These are phyloP conservation scores for Odontesthes bonariensis DNA, from an alignment of 2,113 vertebrate species.

Conservation along the genomic window DNA sequence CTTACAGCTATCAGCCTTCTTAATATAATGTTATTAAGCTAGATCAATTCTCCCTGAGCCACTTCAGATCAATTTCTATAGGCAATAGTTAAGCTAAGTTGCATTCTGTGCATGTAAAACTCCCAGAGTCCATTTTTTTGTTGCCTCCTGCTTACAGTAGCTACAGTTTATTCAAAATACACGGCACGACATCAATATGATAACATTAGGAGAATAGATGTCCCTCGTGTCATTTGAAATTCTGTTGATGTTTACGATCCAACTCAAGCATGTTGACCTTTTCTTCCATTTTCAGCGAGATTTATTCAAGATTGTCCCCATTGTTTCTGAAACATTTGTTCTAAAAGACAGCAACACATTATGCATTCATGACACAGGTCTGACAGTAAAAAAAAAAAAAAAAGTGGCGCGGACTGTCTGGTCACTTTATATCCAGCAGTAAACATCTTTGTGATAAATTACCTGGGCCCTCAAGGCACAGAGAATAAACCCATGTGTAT, in stretches of 20 bases:
- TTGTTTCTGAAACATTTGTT: slow-evolving; percentile 11
- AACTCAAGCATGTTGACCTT: background rate
- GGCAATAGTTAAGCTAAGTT: too few species aligned
- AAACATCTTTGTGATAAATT: slow-evolving; percentile 43
- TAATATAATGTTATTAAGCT: too few species aligned
- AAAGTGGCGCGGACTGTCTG: slow-evolving; percentile 8
- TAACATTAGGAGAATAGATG: background rate
- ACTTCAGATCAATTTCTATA: background rate
- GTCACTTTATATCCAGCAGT: slow-evolving; percentile 35
- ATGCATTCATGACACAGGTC: slow-evolving; percentile 32
- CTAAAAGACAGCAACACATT: slow-evolving; percentile 16
- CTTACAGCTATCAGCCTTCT: too few species aligned
- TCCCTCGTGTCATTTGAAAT: too few species aligned
- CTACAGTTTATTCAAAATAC: background rate
- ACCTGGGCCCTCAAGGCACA: background rate
- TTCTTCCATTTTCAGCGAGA: background rate
- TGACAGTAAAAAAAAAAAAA: slow-evolving; percentile 13
- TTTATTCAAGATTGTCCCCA: slow-evolving; percentile 7
- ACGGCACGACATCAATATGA: background rate
- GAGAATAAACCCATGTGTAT: slow-evolving; percentile 16
- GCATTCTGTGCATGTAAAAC: background rate
- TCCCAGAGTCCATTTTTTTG: too few species aligned
- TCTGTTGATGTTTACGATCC: too few species aligned
- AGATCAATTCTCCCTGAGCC: too few species aligned
- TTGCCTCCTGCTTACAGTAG: too few species aligned